phyloP scores from a whole-genome alignment of 2,888 invertebrate genomes.

The Acleris laterana region DNA sequence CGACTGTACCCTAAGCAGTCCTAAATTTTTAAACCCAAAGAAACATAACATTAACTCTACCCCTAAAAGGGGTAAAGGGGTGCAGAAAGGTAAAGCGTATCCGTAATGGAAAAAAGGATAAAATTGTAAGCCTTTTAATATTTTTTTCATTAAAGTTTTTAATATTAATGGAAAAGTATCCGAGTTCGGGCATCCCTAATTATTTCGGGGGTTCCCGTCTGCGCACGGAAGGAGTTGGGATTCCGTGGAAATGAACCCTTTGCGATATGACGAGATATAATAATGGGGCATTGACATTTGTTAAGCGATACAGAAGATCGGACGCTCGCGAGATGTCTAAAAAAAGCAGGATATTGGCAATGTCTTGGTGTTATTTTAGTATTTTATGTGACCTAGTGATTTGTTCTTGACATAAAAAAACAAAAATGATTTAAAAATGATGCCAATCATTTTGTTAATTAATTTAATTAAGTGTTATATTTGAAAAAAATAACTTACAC shows the following conservation, averaged over 20 bases:
- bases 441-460: no score
- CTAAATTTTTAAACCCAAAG: background rate
- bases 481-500: no score
- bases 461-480: no score
- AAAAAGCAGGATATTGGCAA: no score
- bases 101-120: conserved; percentile 81
- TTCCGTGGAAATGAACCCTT: conserved; percentile 7
- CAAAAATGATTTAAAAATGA: no score
- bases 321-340: background rate
- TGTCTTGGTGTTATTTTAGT: background rate
- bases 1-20: background rate
- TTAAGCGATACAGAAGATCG: background rate
- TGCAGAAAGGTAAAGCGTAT: conserved; percentile 1
- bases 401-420: no score
- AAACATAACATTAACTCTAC: background rate
- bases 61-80: conserved; percentile 8
- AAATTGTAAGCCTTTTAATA: conserved; percentile 79
- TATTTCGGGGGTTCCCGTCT: conserved; percentile 73
- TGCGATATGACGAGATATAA: background rate
- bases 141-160: conserved; percentile 85
- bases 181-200: conserved; percentile 67
- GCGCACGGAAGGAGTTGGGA: conserved; percentile 49
- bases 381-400: no score
- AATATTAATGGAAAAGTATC: conserved; percentile 80
- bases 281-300: background rate